Base-by-base conservation (phyloP, 2,113 vertebrate genomes). In the Lichenostomus cassidix region DNA sequence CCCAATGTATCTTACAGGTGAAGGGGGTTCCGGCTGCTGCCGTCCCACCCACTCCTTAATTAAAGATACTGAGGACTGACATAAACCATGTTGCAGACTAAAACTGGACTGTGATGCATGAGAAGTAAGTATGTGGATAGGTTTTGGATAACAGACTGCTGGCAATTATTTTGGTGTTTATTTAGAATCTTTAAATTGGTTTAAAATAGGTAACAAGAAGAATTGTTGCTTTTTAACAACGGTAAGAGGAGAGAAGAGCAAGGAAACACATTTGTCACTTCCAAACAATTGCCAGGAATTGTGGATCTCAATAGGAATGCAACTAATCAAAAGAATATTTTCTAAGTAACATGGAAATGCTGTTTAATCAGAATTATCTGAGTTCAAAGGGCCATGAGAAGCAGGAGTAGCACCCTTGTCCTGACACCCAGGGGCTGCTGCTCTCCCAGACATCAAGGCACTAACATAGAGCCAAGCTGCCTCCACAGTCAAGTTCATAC, bases 1-100 rank as follows among this genome's bases (percentile, higher is more conserved):
- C 31, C 53, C 75, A 49, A 85, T 65, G 82, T 31, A 93, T 85
- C 79, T 53, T 52, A 60, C 75, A 90, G 94, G 85, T 94, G 87
- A 90, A 82, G 75, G 78, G 82, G 41, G 73, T 79, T 93, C 91
- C 11, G 4, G 73, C 50, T 81, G 65, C 78, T 42, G 37, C 74
- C 58, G 62, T 96, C 90, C 92, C 90, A 93, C 46, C 44, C 24
- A 9, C 8, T 65, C 75, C 50, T 76, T 91, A 68, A 93, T 83
- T 82, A 94, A 82, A 90, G 46, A 56, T 29, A 15, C 74, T 60
- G 35, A 70, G 23, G 84, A 50, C 52, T 77, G 74, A 74, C 31
- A 87, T 56, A 76, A 90, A 58, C 62, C 79, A 64, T 5, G 22
- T 6, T 47, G n/a, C 41, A 79, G 52, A 78, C 59, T 60, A 68